Conservation (phyloP, 2,888 invertebrate genomes). For the Drosophila melanocephala region DNA sequence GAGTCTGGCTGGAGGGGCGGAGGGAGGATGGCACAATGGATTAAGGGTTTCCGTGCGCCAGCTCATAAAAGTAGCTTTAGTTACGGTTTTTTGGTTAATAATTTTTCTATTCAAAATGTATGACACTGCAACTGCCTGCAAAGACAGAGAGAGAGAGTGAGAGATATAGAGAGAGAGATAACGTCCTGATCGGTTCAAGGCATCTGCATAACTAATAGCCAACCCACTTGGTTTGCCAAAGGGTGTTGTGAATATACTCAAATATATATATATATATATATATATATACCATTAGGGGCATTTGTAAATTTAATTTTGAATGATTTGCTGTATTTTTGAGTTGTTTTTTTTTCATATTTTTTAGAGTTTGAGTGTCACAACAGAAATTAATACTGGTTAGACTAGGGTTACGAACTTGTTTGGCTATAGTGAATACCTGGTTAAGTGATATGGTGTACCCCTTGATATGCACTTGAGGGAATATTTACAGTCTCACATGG, state of each 20-base stretch:
- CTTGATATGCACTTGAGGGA: constrained; percentile 19
- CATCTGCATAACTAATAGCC: constrained; percentile 76
- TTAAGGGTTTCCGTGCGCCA: constrained; percentile 71
- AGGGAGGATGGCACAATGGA: constrained; percentile 49
- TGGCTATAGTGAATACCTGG: neutral
- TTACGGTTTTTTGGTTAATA: constrained; percentile 85
- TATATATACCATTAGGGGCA: neutral
- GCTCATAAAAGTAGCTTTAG: constrained; percentile 83
- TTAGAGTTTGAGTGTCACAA: constrained; percentile 67
- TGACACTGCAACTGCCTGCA: constrained; percentile 51
- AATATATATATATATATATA: neutral
- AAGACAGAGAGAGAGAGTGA: neutral
- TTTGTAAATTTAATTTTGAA: constrained; percentile 17
- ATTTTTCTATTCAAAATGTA: constrained; percentile 83
- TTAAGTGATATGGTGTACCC: constrained; percentile 5
- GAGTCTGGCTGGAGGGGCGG: constrained; percentile 6
- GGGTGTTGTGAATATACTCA: constrained; percentile 42
- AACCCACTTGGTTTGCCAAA: constrained; percentile 53
- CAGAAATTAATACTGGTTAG: constrained; percentile 63
- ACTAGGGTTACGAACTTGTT: constrained; percentile 5
- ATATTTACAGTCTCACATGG: constrained; percentile 27
- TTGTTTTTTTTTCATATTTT: constrained; percentile 39
- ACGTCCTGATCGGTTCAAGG: constrained; percentile 26
- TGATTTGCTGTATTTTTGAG: constrained; percentile 29
- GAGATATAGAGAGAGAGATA: neutral